Base-by-base conservation (phyloP, 2,113 vertebrate species). In the Felis catus region DNA sequence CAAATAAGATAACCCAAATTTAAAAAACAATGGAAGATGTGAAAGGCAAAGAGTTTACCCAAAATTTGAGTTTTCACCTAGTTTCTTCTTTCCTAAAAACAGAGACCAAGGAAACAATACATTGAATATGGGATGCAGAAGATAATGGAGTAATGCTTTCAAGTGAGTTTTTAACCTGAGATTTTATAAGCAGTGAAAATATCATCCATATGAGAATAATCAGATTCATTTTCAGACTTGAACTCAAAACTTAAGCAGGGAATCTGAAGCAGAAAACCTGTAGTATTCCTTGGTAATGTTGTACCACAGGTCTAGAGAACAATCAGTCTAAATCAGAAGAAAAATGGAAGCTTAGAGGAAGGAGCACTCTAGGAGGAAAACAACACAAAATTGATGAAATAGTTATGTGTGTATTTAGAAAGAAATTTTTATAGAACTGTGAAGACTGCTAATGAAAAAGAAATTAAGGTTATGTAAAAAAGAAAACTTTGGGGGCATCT, bases 141-240 rank as follows among this genome's bases (percentile, higher is more conserved):
- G 33, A 66, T 65, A 66, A 45, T 29, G 27, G 53, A 79, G 4
- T 10, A 71, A 63, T 19, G 6, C 15, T 66, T 94, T 91, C 19
- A 39, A 87, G 48, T 39, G 10, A 45, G 8, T 65, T 68, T 83
- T 84, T 78, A 89, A 83, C 6, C 45, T 79, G 6, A 85, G 19
- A 61, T 94, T 88, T 79, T 88, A 95, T 73, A 95, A 51, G 70
- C 27, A 91, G 63, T 45, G 83, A 58, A 95, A 79, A 19, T 94
- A 71, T 25, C 31, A 63, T 33, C 86, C 45, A 19, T 41, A 2
- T 41, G 14, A 78, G 6, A 5, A 7, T 86, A 68, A 82, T 65
- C 16, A 55, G 48, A 85, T 61, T 74, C 39, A 41, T 92, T 61
- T 58, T 89, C 27, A 51, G 15, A 85, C 23, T 33, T 70, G 89